These are phyloP conservation scores for Oenanthe melanoleuca DNA, from an alignment of 2,113 vertebrate genomes.

Conservation along the genomic window DNA sequence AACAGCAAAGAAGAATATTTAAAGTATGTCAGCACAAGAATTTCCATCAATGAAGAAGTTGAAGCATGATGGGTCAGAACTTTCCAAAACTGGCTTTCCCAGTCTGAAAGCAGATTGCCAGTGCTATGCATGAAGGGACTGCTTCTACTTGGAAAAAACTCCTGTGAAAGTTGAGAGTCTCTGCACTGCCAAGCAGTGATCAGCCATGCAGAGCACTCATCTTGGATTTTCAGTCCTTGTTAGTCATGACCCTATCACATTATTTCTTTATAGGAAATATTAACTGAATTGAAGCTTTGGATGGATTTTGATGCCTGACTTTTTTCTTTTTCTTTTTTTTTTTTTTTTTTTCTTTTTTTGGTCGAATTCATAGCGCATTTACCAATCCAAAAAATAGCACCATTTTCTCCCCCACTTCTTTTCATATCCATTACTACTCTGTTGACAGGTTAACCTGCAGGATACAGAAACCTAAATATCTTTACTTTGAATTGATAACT, in stretches of 20 bases:
- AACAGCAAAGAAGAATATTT: not conserved
- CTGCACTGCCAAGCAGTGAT: fast-evolving
- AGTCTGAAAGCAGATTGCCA: not conserved
- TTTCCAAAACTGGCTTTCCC: not conserved
- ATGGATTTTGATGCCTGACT: not conserved
- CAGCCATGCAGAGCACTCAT: not conserved
- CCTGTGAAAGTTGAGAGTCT: not conserved
- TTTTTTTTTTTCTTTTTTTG: not conserved
- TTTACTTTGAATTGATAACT: not conserved
- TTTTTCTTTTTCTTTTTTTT: not conserved
- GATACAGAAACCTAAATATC: not conserved
- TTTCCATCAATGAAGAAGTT: not conserved
- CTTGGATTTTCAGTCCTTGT: not conserved
- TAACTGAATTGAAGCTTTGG: not conserved
- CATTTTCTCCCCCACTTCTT: not conserved
- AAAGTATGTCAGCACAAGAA: not conserved
- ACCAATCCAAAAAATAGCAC: not conserved
- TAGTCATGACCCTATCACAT: not conserved
- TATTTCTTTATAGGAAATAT: not conserved
- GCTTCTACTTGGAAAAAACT: not conserved
- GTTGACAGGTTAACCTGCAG: not conserved
- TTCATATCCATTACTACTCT: not conserved
- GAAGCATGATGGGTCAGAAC: not conserved
- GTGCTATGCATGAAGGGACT: fast-evolving
- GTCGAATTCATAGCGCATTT: not conserved